Percentiles rank a stretch among this genome's conserved stretches.
These are phyloP conservation scores for Thryonomys swinderianus DNA, from an alignment of 2,113 vertebrate genomes.

Conservation along the genomic window DNA sequence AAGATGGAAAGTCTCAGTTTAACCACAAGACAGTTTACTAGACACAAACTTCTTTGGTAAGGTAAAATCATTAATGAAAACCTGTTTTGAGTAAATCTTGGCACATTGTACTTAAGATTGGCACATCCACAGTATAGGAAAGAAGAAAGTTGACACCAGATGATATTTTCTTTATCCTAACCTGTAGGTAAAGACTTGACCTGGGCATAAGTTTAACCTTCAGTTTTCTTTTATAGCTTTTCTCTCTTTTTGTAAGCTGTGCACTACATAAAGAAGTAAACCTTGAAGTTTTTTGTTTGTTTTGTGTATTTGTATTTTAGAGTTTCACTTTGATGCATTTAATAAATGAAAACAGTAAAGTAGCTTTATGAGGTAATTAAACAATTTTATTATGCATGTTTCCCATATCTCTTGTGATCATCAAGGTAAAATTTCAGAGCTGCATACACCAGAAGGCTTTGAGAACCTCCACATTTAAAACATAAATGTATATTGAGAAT, in stretches of 20 bases:
- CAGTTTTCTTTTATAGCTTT: not conserved
- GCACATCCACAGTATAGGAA: not conserved
- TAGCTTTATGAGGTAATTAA: not conserved
- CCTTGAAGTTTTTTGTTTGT: not conserved
- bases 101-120: not conserved
- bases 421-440: conserved; percentile 46
- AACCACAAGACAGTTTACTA: conserved; percentile 36
- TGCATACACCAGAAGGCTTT: not conserved
- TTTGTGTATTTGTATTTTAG: conserved; percentile 48
- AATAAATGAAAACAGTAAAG: conserved; percentile 11
- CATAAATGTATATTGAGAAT: conserved; percentile 45
- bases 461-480: not conserved
- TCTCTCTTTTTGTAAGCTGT: conserved; percentile 31
- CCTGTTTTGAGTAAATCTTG: conserved; percentile 4
- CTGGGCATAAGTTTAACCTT: not conserved
- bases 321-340: conserved; percentile 37
- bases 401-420: conserved; percentile 44
- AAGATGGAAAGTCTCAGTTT: not conserved
- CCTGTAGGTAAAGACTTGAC: not conserved
- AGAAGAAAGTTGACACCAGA: not conserved
- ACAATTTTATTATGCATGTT: conserved; percentile 7
- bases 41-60: conserved; percentile 24
- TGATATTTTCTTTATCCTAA: conserved; percentile 34
- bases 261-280: not conserved
- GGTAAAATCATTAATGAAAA: not conserved